A percentile compares a stretch with the other conserved stretches of the same genome.
These are phyloP conservation scores for Neelides sp. DNA, from an alignment of 1,140 invertebrate genomes.

Conservation along the genomic window DNA sequence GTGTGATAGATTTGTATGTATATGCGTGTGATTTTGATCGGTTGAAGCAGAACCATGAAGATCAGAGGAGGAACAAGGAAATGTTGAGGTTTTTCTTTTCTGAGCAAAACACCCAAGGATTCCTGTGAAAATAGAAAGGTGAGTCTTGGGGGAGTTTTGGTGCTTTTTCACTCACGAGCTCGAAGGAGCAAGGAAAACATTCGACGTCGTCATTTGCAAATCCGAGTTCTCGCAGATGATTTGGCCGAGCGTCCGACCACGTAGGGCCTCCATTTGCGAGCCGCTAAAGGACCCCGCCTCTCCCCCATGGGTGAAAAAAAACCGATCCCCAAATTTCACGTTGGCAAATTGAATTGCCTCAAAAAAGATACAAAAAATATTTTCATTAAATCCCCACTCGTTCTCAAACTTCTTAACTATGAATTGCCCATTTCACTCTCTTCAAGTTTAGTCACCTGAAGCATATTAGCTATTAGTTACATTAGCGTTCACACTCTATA, in stretches of 20 bases:
- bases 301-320: conserved; percentile 45
- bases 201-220: conserved; percentile 36
- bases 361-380: conserved; percentile 40
- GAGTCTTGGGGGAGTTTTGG: too few species aligned
- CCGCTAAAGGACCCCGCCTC: conserved; percentile 39
- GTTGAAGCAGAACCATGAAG: too few species aligned
- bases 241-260: conserved; percentile 42
- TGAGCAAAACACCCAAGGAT: too few species aligned
- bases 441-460: neutral
- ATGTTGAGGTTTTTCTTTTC: too few species aligned
- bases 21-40: too few species aligned
- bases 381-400: conserved; percentile 4
- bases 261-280: conserved; percentile 45
- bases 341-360: conserved; percentile 38
- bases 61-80: too few species aligned
- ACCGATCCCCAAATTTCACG: conserved; percentile 38
- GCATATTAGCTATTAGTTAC: too few species aligned
- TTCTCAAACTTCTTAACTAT: neutral
- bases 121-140: too few species aligned
- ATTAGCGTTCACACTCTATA: too few species aligned
- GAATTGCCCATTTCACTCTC: conserved; percentile 1
- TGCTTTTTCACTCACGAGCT: conserved; percentile 2
- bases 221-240: conserved; percentile 46
- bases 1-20: too few species aligned
- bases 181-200: conserved; percentile 34